These are phyloP conservation scores for Leptinotarsa rubiginosa DNA, from an alignment of 2,888 invertebrate genomes.

Conservation along the genomic window DNA sequence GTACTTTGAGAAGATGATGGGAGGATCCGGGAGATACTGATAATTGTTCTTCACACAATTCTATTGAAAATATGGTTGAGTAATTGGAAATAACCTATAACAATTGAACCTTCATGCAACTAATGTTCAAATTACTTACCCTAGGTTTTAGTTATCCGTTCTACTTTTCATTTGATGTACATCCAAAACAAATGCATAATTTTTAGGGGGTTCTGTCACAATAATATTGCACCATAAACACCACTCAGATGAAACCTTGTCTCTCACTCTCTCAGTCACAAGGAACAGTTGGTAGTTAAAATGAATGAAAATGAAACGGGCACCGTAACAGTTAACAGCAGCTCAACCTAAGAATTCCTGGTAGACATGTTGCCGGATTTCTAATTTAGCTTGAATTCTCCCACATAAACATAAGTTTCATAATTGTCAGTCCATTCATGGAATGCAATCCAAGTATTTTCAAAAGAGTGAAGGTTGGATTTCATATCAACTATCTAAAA, in stretches of 20 bases:
- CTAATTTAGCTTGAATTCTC: neutral
- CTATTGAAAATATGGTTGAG: neutral
- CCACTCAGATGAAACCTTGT: neutral
- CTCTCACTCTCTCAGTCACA: neutral
- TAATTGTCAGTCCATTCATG: no score
- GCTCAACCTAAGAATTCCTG: neutral
- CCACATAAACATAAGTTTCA: neutral
- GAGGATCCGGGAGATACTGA: no score
- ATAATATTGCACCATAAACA: neutral
- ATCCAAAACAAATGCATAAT: neutral
- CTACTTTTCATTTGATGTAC: neutral
- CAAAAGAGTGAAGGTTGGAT: no score
- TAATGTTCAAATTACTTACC: constrained; percentile 1
- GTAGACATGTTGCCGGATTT: neutral
- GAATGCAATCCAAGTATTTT: no score
- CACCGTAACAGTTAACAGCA: neutral
- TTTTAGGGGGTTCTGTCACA: neutral
- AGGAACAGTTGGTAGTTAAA: neutral
- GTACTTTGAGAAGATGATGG: no score
- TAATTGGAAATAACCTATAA: neutral
- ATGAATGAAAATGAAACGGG: constrained; percentile 1
- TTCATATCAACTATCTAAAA: no score
- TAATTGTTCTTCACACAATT: neutral
- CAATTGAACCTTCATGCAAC: neutral
- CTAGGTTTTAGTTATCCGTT: neutral